phyloP scores from a whole-genome alignment of 2,888 invertebrate species.

The Desoria tigrina region DNA sequence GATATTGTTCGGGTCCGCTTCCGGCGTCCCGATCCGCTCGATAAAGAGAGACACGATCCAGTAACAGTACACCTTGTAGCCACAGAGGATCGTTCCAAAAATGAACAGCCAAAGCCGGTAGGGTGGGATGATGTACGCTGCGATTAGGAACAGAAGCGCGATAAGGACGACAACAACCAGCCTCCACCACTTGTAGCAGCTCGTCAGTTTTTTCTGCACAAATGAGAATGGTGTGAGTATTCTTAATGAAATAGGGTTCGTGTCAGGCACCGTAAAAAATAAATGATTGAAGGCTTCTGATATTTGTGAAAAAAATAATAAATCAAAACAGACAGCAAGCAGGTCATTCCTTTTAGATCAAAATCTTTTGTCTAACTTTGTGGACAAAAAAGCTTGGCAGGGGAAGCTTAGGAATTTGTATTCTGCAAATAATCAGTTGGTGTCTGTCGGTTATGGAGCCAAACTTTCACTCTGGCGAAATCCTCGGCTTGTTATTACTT shows the following conservation, averaged over 20 bases:
- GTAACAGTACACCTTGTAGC: slow-evolving; percentile 44
- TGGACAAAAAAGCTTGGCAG: no score
- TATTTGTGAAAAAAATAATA: no score
- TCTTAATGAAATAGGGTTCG: background rate
- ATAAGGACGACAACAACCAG: slow-evolving; percentile 43
- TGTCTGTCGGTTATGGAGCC: no score
- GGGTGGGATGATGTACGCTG: slow-evolving; percentile 31
- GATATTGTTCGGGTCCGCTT: slow-evolving; percentile 25
- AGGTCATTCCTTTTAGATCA: no score
- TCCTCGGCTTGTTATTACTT: no score
- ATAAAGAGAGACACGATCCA: slow-evolving; percentile 44
- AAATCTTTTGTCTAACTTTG: no score
- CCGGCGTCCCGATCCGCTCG: slow-evolving; percentile 32
- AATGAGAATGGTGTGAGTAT: slow-evolving; percentile 4
- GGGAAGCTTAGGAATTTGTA: no score
- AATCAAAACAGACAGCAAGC: no score
- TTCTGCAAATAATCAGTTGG: no score
- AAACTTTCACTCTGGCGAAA: no score
- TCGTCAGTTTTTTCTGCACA: slow-evolving; percentile 43
- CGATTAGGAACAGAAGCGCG: slow-evolving; percentile 36
- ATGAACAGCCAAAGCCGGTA: slow-evolving; percentile 34
- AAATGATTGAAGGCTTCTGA: no score
- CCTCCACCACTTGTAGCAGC: slow-evolving; percentile 48
- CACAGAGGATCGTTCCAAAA: slow-evolving; percentile 26
- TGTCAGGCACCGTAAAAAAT: background rate